Evolutionary conservation across 1,140 invertebrate genomes (phyloP), one percentile per base, ranked within the genome.

Genomic region (Drosophila elegans): DNA sequence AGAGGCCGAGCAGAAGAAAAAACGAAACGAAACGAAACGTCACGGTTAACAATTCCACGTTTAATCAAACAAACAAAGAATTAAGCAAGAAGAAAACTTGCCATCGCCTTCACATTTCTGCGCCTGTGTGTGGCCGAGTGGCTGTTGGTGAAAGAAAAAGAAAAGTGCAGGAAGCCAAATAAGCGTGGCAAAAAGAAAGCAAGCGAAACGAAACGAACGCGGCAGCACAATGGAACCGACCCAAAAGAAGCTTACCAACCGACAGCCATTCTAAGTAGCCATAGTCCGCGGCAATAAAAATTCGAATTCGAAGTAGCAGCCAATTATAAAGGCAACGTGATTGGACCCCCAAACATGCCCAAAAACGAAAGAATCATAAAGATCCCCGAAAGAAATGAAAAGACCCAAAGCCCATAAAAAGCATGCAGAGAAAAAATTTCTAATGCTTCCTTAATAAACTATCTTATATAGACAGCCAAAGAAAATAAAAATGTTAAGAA

Each of bases 1-100:
- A 7, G 6, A 32, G 29, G 29, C 4, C 5, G 48, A 38, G 25
- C 32, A 38, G 59, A 38, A 46, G 49, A 62, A 32, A 64, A 34
- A 27, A 51, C 48, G 29, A 48, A 42, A 64, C 78, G 66, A 83
- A 78, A 68, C 67, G 63, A 80, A 89, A 78, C 80, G 84, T 89
- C 84, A 89, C 84, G 84, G 49, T 74, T 68, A 89, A 78, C 84
- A 84, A 80, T 69, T 90, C 75, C 80, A 78, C 78, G 82, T 80
- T 89, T 84, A 89, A 89, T 89, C 80, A 89, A 80, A 69, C 74
- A 56, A 76, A 81, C 62, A 75, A 67, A 61, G 71, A 73, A 78
- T 78, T 78, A 78, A 51, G 66, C 76, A 52, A 80, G 78, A 80
- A 79, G 49, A 54, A 71, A 61, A 68, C 56, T 38, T 59, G 48